These are phyloP conservation scores for Heterocephalus glaber DNA, from an alignment of 2,113 vertebrate genomes.

Conservation along the genomic window DNA sequence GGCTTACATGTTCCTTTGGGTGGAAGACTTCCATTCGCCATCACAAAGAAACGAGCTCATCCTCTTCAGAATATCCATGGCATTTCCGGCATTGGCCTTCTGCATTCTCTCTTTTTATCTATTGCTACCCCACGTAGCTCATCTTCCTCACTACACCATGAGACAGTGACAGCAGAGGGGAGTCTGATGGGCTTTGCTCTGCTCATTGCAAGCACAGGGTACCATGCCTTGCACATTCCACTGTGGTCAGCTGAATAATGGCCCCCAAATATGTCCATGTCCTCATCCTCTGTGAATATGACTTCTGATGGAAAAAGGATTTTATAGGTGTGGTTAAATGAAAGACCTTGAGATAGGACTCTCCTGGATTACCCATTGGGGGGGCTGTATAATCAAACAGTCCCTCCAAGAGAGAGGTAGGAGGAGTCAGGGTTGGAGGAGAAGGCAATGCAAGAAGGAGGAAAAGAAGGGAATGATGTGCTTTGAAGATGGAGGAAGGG, in stretches of 20 bases:
- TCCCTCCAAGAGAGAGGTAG: neutral
- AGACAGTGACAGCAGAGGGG: fast-evolving
- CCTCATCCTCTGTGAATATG: neutral
- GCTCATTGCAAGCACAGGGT: neutral
- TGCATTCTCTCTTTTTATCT: neutral
- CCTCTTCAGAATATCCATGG: neutral
- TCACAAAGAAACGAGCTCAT: neutral
- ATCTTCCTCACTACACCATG: neutral
- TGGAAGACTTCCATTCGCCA: neutral
- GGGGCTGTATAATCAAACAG: neutral
- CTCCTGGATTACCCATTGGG: neutral
- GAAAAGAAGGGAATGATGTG: neutral
- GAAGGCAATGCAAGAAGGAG: neutral
- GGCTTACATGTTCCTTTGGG: neutral
- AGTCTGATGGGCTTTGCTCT: neutral
- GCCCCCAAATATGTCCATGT: neutral
- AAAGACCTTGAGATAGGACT: neutral
- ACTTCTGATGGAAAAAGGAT: neutral
- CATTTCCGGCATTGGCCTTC: neutral
- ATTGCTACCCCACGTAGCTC: neutral
- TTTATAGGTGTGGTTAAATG: neutral
- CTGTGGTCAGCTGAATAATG: neutral
- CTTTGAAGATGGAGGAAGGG: neutral
- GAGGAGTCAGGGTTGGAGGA: neutral
- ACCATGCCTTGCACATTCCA: neutral